Conservation (phyloP, 2,888 invertebrate species). For the Ariolimax columbianus region DNA sequence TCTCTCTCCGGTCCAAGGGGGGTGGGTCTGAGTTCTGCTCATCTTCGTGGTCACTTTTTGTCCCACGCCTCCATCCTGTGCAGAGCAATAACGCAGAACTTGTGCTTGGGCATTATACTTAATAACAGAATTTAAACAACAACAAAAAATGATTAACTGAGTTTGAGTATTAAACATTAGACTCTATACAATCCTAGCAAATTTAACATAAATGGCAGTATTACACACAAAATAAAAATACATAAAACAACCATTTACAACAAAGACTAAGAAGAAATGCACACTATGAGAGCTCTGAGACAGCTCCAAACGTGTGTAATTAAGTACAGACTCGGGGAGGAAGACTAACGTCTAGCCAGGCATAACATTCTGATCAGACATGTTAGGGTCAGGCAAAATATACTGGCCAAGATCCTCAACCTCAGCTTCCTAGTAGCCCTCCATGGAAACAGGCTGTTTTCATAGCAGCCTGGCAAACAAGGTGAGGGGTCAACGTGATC, state of each 20-base stretch:
- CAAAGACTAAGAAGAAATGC: too few species aligned
- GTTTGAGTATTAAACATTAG: background rate
- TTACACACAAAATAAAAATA: background rate
- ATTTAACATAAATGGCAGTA: background rate
- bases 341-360: too few species aligned
- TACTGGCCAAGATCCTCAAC: too few species aligned
- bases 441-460: too few species aligned
- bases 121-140: background rate
- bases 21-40: constrained; percentile 74
- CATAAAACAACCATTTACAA: background rate
- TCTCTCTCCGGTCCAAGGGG: constrained; percentile 68
- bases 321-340: too few species aligned
- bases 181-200: background rate
- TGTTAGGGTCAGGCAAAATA: too few species aligned
- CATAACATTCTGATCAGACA: too few species aligned
- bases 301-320: too few species aligned
- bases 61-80: constrained; percentile 72
- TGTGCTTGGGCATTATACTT: background rate
- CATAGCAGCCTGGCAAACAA: too few species aligned
- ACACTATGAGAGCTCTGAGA: too few species aligned
- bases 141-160: background rate
- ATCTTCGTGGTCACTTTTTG: constrained; percentile 79
- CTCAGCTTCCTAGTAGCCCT: too few species aligned
- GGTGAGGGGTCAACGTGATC: too few species aligned
- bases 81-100: background rate